Evolutionary conservation across 2,888 invertebrate genomes (phyloP).

Genomic region (Microplitis manilae): DNA sequence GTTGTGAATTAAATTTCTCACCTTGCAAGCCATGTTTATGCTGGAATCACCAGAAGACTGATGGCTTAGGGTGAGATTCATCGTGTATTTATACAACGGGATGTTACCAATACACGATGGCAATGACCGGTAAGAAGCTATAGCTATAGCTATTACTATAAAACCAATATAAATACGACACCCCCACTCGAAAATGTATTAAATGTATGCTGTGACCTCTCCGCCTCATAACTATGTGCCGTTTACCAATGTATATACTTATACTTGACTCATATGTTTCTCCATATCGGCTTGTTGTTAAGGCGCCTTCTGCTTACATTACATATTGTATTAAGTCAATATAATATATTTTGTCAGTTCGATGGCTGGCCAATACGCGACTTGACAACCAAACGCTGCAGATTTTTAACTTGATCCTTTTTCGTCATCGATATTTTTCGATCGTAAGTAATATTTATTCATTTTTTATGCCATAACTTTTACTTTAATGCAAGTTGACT

Average conservation of each 20-base stretch:
- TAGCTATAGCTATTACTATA: constrained; percentile 36
- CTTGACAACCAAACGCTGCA: constrained; percentile 52
- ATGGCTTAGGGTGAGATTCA: constrained; percentile 60
- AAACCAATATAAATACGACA: constrained; percentile 42
- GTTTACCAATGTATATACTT: constrained; percentile 33
- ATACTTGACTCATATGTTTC: constrained; percentile 53
- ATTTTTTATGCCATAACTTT: neutral
- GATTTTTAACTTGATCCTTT: constrained; percentile 16
- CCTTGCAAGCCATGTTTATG: constrained; percentile 63
- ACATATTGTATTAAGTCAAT: constrained; percentile 4
- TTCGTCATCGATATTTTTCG: constrained; percentile 1
- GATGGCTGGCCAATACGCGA: constrained; percentile 53
- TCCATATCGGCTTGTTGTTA: constrained; percentile 54
- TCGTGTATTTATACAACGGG: constrained; percentile 62
- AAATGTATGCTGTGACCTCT: constrained; percentile 55
- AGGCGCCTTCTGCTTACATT: constrained; percentile 9
- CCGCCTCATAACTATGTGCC: constrained; percentile 58
- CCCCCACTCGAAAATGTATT: constrained; percentile 50
- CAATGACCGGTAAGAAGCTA: constrained; percentile 50
- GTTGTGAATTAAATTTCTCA: constrained; percentile 44
- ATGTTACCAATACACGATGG: constrained; percentile 53
- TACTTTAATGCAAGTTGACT: neutral
- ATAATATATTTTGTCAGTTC: constrained; percentile 45
- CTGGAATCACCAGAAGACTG: constrained; percentile 63
- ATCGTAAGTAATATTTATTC: neutral